Evolutionary conservation across 2,888 invertebrate genomes (phyloP).

Genomic region (Heteromyza rotundicornis): DNA sequence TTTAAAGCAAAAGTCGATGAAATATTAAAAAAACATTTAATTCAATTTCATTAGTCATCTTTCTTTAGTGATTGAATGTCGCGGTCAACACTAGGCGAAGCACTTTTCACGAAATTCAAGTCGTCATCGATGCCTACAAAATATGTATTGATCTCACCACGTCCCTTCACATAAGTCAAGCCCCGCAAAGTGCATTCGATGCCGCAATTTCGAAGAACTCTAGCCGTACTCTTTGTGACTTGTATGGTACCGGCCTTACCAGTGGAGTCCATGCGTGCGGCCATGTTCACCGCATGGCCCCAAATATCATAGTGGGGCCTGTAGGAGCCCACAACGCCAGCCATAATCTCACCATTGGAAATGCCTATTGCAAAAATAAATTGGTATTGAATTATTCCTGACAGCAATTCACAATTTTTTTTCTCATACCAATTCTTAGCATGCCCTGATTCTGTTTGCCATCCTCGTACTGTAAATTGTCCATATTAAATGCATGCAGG

Average conservation of each 20-base stretch:
- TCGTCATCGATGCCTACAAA: constrained; percentile 71
- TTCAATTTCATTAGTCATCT: not conserved
- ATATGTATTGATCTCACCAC: constrained; percentile 69
- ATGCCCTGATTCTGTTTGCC: constrained; percentile 54
- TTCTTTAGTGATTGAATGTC: not conserved
- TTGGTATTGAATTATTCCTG: not conserved
- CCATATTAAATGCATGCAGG: constrained; percentile 67
- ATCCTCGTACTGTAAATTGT: constrained; percentile 66
- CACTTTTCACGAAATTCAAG: constrained; percentile 60
- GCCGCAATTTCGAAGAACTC: constrained; percentile 65
- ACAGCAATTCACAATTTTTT: too few relatives aligned
- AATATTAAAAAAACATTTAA: not conserved
- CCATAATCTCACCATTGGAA: too few relatives aligned
- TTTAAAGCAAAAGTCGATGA: too few relatives aligned
- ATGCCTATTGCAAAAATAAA: not conserved
- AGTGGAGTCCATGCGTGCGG: constrained; percentile 91
- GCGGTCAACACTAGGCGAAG: not conserved
- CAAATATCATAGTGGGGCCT: too few relatives aligned
- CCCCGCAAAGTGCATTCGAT: constrained; percentile 75
- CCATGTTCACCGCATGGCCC: constrained; percentile 90
- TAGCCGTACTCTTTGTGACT: constrained; percentile 63
- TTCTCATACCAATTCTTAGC: constrained; percentile 66
- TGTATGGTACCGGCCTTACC: constrained; percentile 89
- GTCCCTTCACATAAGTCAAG: constrained; percentile 73
- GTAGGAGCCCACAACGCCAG: too few relatives aligned